These are phyloP conservation scores for Mesodorylaimus sp. DNA, from an alignment of 2,888 invertebrate species.

Conservation along the genomic window DNA sequence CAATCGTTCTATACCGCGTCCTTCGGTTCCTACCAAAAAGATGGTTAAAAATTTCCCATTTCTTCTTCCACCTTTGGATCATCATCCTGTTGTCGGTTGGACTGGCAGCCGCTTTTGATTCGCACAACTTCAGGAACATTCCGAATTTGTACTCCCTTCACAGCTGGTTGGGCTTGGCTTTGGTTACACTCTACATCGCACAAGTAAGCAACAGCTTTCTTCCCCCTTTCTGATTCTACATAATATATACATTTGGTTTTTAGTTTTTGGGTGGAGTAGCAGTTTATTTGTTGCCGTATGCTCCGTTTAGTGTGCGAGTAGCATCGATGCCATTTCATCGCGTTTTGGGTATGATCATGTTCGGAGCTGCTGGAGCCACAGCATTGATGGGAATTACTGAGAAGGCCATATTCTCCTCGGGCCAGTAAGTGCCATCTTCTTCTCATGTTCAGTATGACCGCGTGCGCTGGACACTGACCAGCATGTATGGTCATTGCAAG, in stretches of 20 bases:
- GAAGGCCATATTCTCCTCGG: slow-evolving; percentile 52
- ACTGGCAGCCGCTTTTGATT: slow-evolving; percentile 50
- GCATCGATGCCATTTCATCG: slow-evolving; percentile 54
- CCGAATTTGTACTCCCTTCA: slow-evolving; percentile 57
- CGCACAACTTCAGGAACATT: neutral
- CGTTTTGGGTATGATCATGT: slow-evolving; percentile 53
- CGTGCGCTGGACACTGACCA: too few species aligned
- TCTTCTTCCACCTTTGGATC: slow-evolving; percentile 46
- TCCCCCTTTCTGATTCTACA: too few species aligned
- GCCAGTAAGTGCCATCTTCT: too few species aligned
- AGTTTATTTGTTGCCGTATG: slow-evolving; percentile 53
- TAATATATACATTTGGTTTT: too few species aligned
- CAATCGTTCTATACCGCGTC: slow-evolving; percentile 59
- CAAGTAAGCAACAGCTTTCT: slow-evolving; percentile 42
- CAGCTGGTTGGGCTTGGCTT: slow-evolving; percentile 59
- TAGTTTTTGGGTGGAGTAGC: slow-evolving; percentile 55
- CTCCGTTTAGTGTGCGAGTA: slow-evolving; percentile 43
- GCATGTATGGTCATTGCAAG: too few species aligned
- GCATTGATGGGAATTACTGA: slow-evolving; percentile 57
- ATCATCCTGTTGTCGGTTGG: slow-evolving; percentile 51
- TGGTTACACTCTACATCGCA: slow-evolving; percentile 49
- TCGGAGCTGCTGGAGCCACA: slow-evolving; percentile 47
- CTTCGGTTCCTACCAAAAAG: slow-evolving; percentile 52
- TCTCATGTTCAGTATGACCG: too few species aligned
- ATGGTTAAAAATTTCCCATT: slow-evolving; percentile 55